Percentiles rank a stretch among this genome's conserved stretches.
Evolutionary conservation across 1,140 invertebrate genomes (phyloP).

Genomic region (Theocolax elegans): DNA sequence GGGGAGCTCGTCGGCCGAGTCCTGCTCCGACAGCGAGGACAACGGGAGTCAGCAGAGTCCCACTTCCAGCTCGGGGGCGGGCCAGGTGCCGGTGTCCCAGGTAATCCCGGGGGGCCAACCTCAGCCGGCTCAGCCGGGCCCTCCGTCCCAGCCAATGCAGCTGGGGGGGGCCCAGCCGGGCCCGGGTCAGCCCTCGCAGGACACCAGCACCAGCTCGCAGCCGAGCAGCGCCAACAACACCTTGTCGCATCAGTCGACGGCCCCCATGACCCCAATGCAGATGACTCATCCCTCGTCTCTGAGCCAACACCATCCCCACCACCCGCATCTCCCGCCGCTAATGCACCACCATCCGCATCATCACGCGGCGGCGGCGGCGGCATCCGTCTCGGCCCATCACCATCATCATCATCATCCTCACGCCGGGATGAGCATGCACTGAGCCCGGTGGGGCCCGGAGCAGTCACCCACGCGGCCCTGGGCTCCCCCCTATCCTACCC

Average conservation of each 20-base stretch:
- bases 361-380: conserved; percentile 37
- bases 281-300: conserved; percentile 64
- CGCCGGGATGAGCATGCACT: conserved; percentile 72
- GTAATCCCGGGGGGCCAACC: conserved; percentile 43
- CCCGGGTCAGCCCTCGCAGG: conserved; percentile 51
- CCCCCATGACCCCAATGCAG: conserved; percentile 67
- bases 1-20: conserved; percentile 86
- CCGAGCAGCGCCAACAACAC: conserved; percentile 54
- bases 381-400: conserved; percentile 49
- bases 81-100: conserved; percentile 48
- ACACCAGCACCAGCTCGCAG: conserved; percentile 62
- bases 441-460: conserved; percentile 70
- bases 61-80: conserved; percentile 68
- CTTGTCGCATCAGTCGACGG: conserved; percentile 64
- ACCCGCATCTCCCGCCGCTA: conserved; percentile 67
- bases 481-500: conserved; percentile 67
- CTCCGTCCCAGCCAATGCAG: conserved; percentile 45
- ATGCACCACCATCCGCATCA: conserved; percentile 66
- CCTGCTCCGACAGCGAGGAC: conserved; percentile 91
- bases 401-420: conserved; percentile 65
- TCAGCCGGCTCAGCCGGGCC: conserved; percentile 40
- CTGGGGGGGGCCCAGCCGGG: conserved; percentile 42
- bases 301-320: conserved; percentile 66
- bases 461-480: conserved; percentile 64
- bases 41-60: conserved; percentile 74